phyloP scores from a whole-genome alignment of 2,888 invertebrate genomes.

The Dione vanillae region DNA sequence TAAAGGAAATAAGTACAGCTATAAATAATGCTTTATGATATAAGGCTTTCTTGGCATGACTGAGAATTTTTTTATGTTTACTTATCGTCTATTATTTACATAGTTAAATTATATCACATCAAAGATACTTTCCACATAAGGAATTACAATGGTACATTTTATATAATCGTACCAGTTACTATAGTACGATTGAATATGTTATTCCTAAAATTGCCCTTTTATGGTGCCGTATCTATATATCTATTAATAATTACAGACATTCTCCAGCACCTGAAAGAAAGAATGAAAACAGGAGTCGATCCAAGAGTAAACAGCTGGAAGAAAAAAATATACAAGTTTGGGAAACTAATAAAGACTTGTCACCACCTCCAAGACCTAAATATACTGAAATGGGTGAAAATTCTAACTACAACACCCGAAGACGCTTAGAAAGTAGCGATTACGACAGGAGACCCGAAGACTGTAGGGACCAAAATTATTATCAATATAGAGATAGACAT shows the following conservation, averaged over 20 bases:
- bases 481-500: slow-evolving; percentile 56
- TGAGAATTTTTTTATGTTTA: no score
- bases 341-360: slow-evolving; percentile 57
- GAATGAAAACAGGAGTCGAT: slow-evolving; percentile 57
- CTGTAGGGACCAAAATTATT: slow-evolving; percentile 53
- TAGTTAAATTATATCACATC: no score
- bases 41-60: no score
- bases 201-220: not conserved
- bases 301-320: slow-evolving; percentile 63
- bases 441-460: slow-evolving; percentile 49
- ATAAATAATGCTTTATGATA: no score
- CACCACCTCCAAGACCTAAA: slow-evolving; percentile 51
- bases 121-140: no score
- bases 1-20: no score
- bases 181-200: no score
- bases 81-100: no score
- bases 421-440: slow-evolving; percentile 29
- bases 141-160: no score
- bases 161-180: no score
- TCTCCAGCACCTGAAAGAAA: slow-evolving; percentile 62
- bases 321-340: slow-evolving; percentile 63
- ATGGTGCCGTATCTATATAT: no score
- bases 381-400: slow-evolving; percentile 52
- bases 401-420: slow-evolving; percentile 48
- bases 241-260: slow-evolving; percentile 60